Conservation (phyloP, 2,797 vertebrate genomes). For the Neosalanx taihuensis region DNA sequence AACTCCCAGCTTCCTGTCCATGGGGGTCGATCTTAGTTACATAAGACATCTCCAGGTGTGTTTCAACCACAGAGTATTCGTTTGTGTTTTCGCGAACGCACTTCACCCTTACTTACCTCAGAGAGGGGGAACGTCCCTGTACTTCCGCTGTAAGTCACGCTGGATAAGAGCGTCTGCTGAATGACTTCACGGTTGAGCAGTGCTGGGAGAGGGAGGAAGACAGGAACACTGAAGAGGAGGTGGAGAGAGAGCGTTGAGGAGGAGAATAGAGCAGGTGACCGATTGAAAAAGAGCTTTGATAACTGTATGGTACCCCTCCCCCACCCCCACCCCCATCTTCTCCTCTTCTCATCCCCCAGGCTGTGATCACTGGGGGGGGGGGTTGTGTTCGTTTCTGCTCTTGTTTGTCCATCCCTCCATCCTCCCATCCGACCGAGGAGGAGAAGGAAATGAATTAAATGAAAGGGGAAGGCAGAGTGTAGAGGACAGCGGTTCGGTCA, state of each 20-base stretch:
- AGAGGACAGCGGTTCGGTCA: neutral
- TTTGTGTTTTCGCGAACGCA: no score
- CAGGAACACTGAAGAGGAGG: neutral
- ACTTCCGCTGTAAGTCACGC: no score
- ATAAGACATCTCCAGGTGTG: neutral
- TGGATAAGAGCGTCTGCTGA: no score
- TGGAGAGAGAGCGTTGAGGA: neutral
- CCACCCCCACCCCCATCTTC: neutral
- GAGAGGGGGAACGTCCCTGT: no score
- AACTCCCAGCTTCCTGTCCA: no score
- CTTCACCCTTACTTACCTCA: no score
- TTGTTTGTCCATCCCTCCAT: neutral
- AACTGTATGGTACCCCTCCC: no score
- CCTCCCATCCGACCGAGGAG: no score
- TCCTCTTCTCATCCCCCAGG: neutral
- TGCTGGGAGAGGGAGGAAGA: conserved; percentile 31
- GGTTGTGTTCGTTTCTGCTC: neutral
- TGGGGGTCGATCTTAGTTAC: neutral
- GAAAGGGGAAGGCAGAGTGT: neutral
- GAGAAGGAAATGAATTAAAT: conserved; percentile 18
- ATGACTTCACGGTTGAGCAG: conserved; percentile 48
- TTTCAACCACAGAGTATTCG: neutral
- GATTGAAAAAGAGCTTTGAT: no score
- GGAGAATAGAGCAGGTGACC: conserved; percentile 4
- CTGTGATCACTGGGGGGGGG: neutral